Evolutionary conservation across 2,888 invertebrate genomes (phyloP).

Genomic region (Scaptodrosophila latifasciaeformis): DNA sequence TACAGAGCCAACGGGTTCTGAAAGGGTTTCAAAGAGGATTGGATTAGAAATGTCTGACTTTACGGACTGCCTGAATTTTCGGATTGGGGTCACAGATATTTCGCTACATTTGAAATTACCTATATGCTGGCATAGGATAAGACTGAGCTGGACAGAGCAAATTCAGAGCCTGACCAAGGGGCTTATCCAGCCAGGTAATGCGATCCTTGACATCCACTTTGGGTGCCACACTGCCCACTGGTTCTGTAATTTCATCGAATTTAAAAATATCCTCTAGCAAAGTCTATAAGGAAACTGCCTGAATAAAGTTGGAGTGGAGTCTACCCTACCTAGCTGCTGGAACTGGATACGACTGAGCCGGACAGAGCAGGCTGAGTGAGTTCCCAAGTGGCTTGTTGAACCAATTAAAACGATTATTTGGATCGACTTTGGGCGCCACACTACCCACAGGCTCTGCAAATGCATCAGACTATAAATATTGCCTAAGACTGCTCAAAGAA

Average conservation of each 20-base stretch:
- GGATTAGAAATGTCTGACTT: slow-evolving; percentile 43
- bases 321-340: slow-evolving; percentile 81
- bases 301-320: slow-evolving; percentile 10
- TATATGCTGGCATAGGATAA: slow-evolving; percentile 81
- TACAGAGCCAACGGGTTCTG: slow-evolving; percentile 77
- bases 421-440: slow-evolving; percentile 79
- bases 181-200: slow-evolving; percentile 78
- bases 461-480: background rate
- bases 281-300: slow-evolving; percentile 25
- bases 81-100: slow-evolving; percentile 58
- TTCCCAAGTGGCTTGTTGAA: no score
- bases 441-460: slow-evolving; percentile 77
- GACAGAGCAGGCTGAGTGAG: slow-evolving; percentile 80
- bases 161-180: slow-evolving; percentile 76
- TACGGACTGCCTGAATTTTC: slow-evolving; percentile 68
- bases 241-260: no score
- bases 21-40: slow-evolving; percentile 38
- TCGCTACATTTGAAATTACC: no score
- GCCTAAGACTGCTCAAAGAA: slow-evolving; percentile 3
- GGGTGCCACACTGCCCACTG: slow-evolving; percentile 82
- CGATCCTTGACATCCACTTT: slow-evolving; percentile 81
- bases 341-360: slow-evolving; percentile 84
- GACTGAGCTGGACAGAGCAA: slow-evolving; percentile 86
- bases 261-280: no score
- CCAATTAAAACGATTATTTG: no score